Conservation (phyloP, 1,140 invertebrate species). For the Neodiprion pinetum region DNA sequence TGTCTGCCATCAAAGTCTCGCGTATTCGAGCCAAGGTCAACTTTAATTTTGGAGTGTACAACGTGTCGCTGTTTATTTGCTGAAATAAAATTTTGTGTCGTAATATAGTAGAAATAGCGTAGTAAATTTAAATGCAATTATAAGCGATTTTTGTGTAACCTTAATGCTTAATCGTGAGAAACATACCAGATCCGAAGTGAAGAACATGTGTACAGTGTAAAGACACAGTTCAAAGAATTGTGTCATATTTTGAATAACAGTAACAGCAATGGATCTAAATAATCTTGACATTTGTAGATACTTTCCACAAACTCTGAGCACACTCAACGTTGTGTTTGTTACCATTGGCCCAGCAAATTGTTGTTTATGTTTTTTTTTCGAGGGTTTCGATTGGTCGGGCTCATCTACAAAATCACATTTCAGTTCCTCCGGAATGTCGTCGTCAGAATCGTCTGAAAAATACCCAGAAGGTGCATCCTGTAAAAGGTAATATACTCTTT, state of each 20-base stretch:
- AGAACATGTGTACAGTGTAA: conserved; percentile 90
- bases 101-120: neutral
- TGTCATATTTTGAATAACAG: conserved; percentile 89
- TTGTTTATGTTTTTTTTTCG: conserved; percentile 57
- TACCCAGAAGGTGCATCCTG: conserved; percentile 69
- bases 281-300: conserved; percentile 94
- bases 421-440: conserved; percentile 74
- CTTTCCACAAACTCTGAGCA: conserved; percentile 91
- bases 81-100: conserved; percentile 28
- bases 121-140: neutral
- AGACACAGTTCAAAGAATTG: conserved; percentile 97
- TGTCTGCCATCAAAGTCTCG: conserved; percentile 68
- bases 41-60: conserved; percentile 75
- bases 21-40: conserved; percentile 78
- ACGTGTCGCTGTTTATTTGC: conserved; percentile 62
- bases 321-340: conserved; percentile 93
- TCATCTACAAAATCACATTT: conserved; percentile 76
- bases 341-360: conserved; percentile 67
- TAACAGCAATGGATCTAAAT: conserved; percentile 88
- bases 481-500: conserved; percentile 11
- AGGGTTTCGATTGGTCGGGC: conserved; percentile 41
- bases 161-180: conserved; percentile 8
- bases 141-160: conserved; percentile 49
- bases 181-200: conserved; percentile 78
- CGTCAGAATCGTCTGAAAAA: conserved; percentile 79